These are phyloP conservation scores for Morone chrysops DNA, from an alignment of 2,113 vertebrate genomes.

Conservation along the genomic window DNA sequence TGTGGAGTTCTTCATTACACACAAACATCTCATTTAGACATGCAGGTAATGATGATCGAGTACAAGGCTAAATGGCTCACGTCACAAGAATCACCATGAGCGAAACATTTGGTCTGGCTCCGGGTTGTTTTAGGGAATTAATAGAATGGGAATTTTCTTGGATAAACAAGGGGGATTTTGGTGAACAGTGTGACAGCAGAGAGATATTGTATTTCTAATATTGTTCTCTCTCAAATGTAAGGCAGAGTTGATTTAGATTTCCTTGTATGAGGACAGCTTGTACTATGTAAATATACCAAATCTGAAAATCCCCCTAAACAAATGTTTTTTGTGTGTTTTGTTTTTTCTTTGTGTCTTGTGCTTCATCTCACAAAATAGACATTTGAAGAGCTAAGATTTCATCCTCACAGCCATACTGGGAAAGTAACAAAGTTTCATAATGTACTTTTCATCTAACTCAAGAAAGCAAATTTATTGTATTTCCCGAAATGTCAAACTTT, in stretches of 20 bases:
- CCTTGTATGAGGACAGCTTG: background rate
- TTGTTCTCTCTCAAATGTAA: slow-evolving; percentile 3
- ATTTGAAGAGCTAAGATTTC: background rate
- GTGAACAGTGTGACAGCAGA: slow-evolving; percentile 23
- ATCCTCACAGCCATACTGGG: background rate
- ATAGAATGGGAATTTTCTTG: slow-evolving; percentile 26
- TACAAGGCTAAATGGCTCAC: background rate
- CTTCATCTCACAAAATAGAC: background rate
- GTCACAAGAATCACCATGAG: slow-evolving; percentile 5
- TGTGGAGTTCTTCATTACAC: slow-evolving; percentile 1
- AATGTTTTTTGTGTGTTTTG: background rate
- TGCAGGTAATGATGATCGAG: slow-evolving; percentile 5
- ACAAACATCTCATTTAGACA: slow-evolving; percentile 25
- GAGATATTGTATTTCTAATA: slow-evolving; percentile 26
- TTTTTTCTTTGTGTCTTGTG: background rate
- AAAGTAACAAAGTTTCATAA: background rate
- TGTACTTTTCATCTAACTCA: too few species aligned
- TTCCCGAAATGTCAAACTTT: background rate
- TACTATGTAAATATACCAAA: background rate
- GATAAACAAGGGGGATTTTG: slow-evolving; percentile 35
- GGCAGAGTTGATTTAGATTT: slow-evolving; percentile 25
- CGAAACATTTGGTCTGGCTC: background rate
- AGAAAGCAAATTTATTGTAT: background rate
- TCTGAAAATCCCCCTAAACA: slow-evolving; percentile 27
- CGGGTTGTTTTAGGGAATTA: background rate